These are phyloP conservation scores for Spatulosminthurus flaviceps DNA, from an alignment of 2,888 invertebrate genomes.

Conservation along the genomic window DNA sequence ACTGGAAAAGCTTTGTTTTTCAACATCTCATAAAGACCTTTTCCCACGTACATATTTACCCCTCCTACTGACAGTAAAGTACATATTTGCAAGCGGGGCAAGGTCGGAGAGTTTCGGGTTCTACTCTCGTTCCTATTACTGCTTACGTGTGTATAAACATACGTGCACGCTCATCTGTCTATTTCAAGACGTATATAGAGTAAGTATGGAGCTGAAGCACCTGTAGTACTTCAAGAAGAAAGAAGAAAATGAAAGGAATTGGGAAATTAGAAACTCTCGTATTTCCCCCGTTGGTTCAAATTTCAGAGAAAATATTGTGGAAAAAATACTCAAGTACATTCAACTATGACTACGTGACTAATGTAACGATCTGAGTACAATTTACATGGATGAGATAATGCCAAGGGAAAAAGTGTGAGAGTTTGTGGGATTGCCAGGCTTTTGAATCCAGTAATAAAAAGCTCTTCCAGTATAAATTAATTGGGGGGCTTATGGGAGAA, in stretches of 20 bases:
- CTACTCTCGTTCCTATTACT: neutral
- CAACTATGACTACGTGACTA: too few species aligned
- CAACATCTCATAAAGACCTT: neutral
- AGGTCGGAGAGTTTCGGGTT: neutral
- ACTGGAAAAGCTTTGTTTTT: slow-evolving; percentile 4
- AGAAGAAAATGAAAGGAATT: too few species aligned
- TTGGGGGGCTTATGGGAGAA: neutral
- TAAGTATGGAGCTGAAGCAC: neutral
- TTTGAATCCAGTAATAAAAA: neutral
- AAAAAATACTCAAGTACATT: too few species aligned
- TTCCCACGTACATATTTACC: neutral
- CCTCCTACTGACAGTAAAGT: neutral
- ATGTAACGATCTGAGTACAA: too few species aligned
- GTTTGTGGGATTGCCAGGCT: neutral
- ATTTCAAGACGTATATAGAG: too few species aligned
- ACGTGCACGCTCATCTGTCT: too few species aligned
- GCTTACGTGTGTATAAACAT: neutral
- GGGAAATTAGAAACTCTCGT: too few species aligned
- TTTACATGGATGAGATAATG: too few species aligned
- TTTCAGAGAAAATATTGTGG: too few species aligned
- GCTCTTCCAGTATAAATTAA: neutral
- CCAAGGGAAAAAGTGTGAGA: neutral
- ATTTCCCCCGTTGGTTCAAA: too few species aligned
- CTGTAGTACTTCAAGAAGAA: neutral
- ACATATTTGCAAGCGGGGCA: slow-evolving; percentile 11